These are phyloP conservation scores for Phyllostomus discolor DNA, from an alignment of 2,113 vertebrate species.

Conservation along the genomic window DNA sequence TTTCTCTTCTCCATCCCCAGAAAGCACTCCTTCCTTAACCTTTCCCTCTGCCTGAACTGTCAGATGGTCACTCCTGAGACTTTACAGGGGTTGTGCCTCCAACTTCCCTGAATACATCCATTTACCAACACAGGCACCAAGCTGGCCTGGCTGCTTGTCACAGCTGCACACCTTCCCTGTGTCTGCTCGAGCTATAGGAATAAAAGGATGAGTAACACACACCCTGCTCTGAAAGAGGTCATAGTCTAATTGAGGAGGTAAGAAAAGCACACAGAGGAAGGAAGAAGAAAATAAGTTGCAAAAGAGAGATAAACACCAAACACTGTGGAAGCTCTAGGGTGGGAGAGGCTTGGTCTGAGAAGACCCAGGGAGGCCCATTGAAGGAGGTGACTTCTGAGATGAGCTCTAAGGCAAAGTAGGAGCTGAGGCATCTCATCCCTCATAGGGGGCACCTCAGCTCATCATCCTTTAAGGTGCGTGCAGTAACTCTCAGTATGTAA, in stretches of 20 bases:
- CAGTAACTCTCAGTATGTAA: neutral
- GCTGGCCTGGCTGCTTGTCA: neutral
- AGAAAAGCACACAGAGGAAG: neutral
- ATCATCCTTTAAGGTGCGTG: neutral
- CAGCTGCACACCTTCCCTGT: neutral
- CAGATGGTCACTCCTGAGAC: neutral
- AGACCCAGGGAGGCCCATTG: neutral
- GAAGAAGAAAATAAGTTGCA: neutral
- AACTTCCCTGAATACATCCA: neutral
- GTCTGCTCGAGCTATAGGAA: neutral
- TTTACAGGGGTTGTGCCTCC: neutral
- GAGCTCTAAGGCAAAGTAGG: neutral
- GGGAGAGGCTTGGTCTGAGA: neutral
- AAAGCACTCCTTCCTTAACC: neutral
- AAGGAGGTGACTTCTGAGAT: neutral
- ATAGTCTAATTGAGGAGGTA: neutral
- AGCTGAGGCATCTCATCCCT: neutral
- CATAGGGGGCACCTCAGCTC: accelerated
- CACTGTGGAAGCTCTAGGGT: neutral
- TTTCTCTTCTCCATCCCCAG: neutral
- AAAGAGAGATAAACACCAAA: neutral
- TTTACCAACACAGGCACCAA: neutral
- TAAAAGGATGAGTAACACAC: neutral
- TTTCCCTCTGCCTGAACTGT: neutral
- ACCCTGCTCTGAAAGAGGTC: neutral